Base-by-base conservation (phyloP, 2,797 vertebrate species). In the Menidia menidia region DNA sequence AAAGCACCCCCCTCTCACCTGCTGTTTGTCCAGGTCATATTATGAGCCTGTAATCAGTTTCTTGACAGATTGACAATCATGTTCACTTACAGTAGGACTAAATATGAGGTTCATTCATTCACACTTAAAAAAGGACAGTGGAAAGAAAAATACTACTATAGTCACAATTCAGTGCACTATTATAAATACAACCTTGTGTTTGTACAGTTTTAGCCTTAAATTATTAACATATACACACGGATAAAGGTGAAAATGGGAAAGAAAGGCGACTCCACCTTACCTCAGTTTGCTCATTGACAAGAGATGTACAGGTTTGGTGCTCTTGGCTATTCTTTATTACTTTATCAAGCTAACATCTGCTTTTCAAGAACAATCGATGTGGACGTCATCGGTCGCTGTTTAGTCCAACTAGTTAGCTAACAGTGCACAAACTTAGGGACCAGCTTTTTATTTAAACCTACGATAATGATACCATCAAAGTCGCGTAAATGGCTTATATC, bases 31-130 rank as follows among this genome's bases (percentile, higher is more conserved):
- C 35, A 52, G 63, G 69, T 78, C 82, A 73, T 92, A 91, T 93
- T 94, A 94, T 92, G 92, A 93, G 86, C 51, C 87, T 93, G 88
- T 94, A 94, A 95, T 92, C 90, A 93, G 72, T 44, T 25, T 63
- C 68, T 89, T 94, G 75, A 84, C 93, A 90, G 86, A 94, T 92
- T 88, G 60, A 95, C 81, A 59, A 73, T 64, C 62, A 64, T 7
- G 75, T 86, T 93, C 83, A 84, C 41, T 68, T 79, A 56, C 83
- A 89, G 78, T 63, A 53, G 63, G 45, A 39, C 39, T 64, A 53
- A 75, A 47, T 48, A 13, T 19, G 51, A 32, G 47, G 45, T 66
- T 59, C 39, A 42, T 43, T 73, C 57, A 55, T 25, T 25, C 25
- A 25, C 25, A 32, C 64, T 65, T 43, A 54, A 62, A 60, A 51